Conservation (phyloP, 2,888 invertebrate species). For the Orthosia gracilis region DNA sequence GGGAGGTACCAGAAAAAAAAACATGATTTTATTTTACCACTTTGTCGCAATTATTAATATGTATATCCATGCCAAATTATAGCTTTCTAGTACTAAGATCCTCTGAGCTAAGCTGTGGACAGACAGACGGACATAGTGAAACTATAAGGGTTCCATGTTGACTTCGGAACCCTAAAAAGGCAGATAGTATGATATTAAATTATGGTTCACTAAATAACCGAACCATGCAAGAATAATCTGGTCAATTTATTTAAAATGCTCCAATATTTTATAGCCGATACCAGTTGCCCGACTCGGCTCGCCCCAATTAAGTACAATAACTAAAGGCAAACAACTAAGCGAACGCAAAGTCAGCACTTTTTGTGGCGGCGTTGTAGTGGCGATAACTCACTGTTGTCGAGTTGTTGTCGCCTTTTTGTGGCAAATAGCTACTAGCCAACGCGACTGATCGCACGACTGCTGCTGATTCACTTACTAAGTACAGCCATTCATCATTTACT, state of each 20-base stretch:
- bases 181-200: background rate
- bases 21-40: too few species aligned
- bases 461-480: slow-evolving; percentile 21
- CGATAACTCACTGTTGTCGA: slow-evolving; percentile 51
- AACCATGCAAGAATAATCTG: background rate
- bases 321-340: slow-evolving; percentile 42
- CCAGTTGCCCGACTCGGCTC: background rate
- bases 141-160: too few species aligned
- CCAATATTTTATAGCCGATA: background rate
- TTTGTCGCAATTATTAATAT: too few species aligned
- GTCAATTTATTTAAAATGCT: background rate
- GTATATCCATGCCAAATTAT: too few species aligned
- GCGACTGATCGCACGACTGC: slow-evolving; percentile 24
- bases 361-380: slow-evolving; percentile 24
- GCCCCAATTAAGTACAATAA: slow-evolving; percentile 42
- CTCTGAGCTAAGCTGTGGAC: too few species aligned
- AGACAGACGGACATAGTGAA: too few species aligned
- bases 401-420: slow-evolving; percentile 32
- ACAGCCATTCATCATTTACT: slow-evolving; percentile 42
- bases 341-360: slow-evolving; percentile 19
- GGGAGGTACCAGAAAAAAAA: too few species aligned
- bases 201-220: background rate
- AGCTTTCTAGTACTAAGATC: too few species aligned
- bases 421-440: slow-evolving; percentile 19
- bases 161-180: too few species aligned